Evolutionary conservation across 2,113 vertebrate genomes (phyloP).

Genomic region (Canis aureus): DNA sequence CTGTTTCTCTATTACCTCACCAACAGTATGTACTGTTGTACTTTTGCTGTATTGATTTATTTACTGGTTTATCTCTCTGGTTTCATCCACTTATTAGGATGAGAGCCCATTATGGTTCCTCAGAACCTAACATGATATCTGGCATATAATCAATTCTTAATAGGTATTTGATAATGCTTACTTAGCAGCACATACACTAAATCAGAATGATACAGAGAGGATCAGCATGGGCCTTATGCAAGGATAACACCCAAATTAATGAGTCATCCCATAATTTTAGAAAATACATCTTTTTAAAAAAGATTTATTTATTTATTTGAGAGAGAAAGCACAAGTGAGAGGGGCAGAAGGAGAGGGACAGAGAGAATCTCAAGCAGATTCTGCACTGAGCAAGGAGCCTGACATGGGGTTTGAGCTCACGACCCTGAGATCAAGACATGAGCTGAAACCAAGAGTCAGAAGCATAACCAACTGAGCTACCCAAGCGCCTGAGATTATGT

Average conservation of each 20-base stretch:
- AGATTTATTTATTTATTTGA: not conserved
- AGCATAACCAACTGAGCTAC: not conserved
- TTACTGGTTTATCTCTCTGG: not conserved
- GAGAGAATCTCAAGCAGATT: not conserved
- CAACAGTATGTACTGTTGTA: not conserved
- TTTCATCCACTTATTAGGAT: not conserved
- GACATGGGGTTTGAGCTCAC: not conserved
- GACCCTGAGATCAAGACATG: not conserved
- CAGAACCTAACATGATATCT: not conserved
- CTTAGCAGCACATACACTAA: not conserved
- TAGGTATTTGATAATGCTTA: not conserved
- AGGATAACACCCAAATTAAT: not conserved
- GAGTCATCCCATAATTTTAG: not conserved
- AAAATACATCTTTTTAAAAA: not conserved
- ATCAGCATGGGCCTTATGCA: not conserved
- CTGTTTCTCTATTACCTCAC: not conserved
- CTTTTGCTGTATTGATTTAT: not conserved
- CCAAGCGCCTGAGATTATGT: not conserved
- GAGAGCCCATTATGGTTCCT: not conserved
- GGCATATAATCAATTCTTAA: not conserved
- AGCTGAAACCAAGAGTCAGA: not conserved
- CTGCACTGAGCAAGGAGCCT: not conserved
- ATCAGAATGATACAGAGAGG: not conserved
- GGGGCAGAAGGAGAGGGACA: not conserved
- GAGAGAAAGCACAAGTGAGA: not conserved